Conservation (phyloP, 2,113 vertebrate species). For the chimpanzee (Pan troglodytes) region NHGRI_mPanTro3-v2.1_pri NC_086016.1:34950001-34950500, state of each 20-base stretch:
- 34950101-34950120: neutral
- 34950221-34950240: neutral
- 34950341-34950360: neutral
- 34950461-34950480: conserved; percentile 98
- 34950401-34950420: neutral
- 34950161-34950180: neutral
- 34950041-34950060: neutral
- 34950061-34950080: neutral
- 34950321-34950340: neutral
- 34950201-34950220: neutral
- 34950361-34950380: neutral
- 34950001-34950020: neutral
- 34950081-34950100: neutral
- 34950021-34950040: neutral
- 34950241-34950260: neutral
- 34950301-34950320: neutral
- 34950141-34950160: neutral
- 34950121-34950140: neutral
- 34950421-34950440: conserved; percentile 20
- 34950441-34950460: conserved; percentile 89
- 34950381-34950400: neutral
- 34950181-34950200: neutral
- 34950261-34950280: neutral
- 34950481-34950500: conserved; percentile 95
- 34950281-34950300: neutral